A percentile compares a stretch with the other conserved stretches of the same genome.
Conservation (phyloP, 2,113 vertebrate species). For the Petaurus breviceps region DNA sequence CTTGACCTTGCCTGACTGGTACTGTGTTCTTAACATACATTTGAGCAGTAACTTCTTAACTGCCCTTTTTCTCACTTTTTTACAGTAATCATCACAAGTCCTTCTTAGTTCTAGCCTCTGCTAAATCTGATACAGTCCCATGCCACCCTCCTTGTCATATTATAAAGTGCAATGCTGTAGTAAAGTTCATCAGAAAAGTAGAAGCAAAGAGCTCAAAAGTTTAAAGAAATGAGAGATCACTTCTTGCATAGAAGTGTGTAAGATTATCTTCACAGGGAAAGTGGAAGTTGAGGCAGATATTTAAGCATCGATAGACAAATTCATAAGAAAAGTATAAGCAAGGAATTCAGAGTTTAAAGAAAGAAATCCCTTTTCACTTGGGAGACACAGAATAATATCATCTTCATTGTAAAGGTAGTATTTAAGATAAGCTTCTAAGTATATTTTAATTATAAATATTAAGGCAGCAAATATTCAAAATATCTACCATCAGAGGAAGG, state of each 20-base stretch:
- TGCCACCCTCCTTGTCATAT: background rate
- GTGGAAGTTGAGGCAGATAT: background rate
- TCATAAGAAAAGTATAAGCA: background rate
- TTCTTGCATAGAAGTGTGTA: background rate
- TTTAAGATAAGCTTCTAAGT: background rate
- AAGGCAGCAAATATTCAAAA: background rate
- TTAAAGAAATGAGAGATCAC: background rate
- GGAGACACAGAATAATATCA: background rate
- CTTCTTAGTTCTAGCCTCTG: background rate
- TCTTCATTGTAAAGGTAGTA: background rate
- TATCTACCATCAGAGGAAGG: background rate
- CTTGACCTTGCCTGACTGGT: background rate
- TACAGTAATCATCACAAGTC: background rate
- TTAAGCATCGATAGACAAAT: background rate
- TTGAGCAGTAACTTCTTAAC: background rate
- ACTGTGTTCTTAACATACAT: background rate
- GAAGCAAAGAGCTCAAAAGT: background rate
- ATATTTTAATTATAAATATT: background rate
- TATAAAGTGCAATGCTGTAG: background rate
- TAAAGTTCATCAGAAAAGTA: background rate
- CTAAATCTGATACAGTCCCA: background rate
- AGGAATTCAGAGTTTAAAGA: background rate
- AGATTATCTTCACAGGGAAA: background rate
- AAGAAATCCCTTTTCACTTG: background rate
- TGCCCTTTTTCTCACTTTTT: background rate